Evolutionary conservation across 1,140 invertebrate species (phyloP), one percentile per base, ranked within the genome.

Genomic region (Melipona quadrifasciata): DNA sequence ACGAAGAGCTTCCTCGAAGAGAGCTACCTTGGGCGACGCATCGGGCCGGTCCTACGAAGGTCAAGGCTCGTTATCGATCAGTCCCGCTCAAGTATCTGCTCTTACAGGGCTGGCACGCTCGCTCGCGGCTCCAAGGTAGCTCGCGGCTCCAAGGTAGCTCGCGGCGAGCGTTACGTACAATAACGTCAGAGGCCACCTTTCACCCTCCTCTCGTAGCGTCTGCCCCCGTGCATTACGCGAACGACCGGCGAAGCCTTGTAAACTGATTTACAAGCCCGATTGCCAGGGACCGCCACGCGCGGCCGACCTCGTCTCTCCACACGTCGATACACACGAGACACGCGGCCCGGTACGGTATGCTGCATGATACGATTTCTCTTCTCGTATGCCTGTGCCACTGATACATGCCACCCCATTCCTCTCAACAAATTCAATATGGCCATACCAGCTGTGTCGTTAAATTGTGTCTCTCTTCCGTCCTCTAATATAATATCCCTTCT

Each of bases 51-150:
- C 85, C 82, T 90, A 89, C 82, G 87, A 92, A 92, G 92, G 92
- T 92, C 92, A 92, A 92, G 91, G 91, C 85, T 86, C 82, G 75
- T 87, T 91, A 92, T 91, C 89, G 92, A 92, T 92, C 89, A 86
- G 80, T 67, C 70, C 74, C 39, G 39, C 64, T 53, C 57, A 31
- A 79, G 71, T 73, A 73, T 87, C 76, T 85, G 64, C 64, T 72
- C 64, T 74, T 31, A 55, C 64, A 74, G 80, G 71, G 47, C 58
- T 74, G 80, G 31, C 73, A 77, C 73, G 81, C 34, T 76, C 51
- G 81, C 14, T n/a, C 61, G 51, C 27, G 71, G 72, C 72, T 39
- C 24, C 31, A 67, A 47, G 21, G n/a, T 53, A 11, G 51, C 51
- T 61, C 58, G 58, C 24, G 58, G 58, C 58, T 61, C 12, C 58